Conservation (phyloP, 2,113 vertebrate species). For the Gasterosteus aculeatus region DNA sequence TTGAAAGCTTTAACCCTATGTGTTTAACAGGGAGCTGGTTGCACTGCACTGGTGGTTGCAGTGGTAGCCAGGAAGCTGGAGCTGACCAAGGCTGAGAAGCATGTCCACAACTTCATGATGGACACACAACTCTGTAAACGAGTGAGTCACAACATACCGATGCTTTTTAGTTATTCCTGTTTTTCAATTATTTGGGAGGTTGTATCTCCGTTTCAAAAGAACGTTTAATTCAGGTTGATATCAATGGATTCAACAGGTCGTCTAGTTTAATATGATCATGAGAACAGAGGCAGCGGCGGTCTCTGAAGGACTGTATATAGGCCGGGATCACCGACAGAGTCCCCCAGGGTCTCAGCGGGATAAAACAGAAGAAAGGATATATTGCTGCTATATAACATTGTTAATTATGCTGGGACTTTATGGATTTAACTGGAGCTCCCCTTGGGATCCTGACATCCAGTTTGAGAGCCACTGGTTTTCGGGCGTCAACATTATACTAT, state of each 20-base stretch:
- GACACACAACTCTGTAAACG: slow-evolving; percentile 97
- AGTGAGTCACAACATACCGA: slow-evolving; percentile 78
- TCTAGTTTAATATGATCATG: too few species aligned
- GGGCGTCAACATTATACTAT: background rate
- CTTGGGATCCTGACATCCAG: background rate
- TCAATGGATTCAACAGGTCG: too few species aligned
- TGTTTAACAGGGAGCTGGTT: slow-evolving; percentile 89
- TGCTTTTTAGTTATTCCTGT: background rate
- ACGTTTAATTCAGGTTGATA: too few species aligned
- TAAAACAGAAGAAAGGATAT: too few species aligned
- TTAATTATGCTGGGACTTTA: background rate
- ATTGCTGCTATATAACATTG: too few species aligned
- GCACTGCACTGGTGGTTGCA: slow-evolving; percentile 93
- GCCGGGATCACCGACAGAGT: too few species aligned
- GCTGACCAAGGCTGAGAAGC: slow-evolving; percentile 97
- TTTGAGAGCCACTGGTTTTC: background rate
- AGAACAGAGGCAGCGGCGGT: too few species aligned
- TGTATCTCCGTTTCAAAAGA: background rate
- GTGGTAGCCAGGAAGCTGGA: slow-evolving; percentile 96
- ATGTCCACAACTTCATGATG: slow-evolving; percentile 99
- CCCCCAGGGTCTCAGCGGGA: too few species aligned
- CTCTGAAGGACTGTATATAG: too few species aligned
- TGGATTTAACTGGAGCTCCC: background rate
- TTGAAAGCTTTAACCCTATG: slow-evolving; percentile 5
- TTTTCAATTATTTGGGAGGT: background rate